Evolutionary conservation across 2,888 invertebrate species (phyloP), one percentile per base, ranked within the genome.

Genomic region (Asteroscopus sphinx): DNA sequence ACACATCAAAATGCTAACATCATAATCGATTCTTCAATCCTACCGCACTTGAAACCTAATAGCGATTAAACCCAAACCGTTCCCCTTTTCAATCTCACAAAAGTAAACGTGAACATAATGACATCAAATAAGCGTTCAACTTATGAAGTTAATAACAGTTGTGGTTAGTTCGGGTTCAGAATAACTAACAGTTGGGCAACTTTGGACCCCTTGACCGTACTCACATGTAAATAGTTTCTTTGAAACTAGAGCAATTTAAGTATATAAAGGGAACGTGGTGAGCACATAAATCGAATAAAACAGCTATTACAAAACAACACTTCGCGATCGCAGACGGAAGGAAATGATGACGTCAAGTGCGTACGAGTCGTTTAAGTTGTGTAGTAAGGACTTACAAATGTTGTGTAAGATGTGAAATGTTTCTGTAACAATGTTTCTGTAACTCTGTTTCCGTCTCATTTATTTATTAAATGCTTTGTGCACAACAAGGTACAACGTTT

Each of bases 181-280:
- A 71, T 72, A 65, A 58, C 64, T 57, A 62, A 56, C 55, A 46
- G 47, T 57, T 56, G 54, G 46, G 54, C 60, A 68, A 69, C 35
- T 62, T 59, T 41, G 51, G 66, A 65, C 56, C 73, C 73, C 72
- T 74, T 76, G 75, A 78, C 81, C 78, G 75, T 74, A 65, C 76
- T 80, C 82, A 67, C 70, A 73, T 62, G 75, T 63, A 67, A 83
- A 83, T 79, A 80, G 79, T 83, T 82, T 66, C 76, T 76, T 73
- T 48, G 63, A 53, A 83, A 84, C 78, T 78, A 71, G 63, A 55
- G 55, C 70, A 76, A 77, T 84, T 81, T 79, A 73, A 37, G 64
- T 55, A 51, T n/a, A 49, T 56, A 41, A 52, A 59, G 53, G 70
- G 74, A 70, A 80, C 70, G 63, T 62, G 65, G 48, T 59, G 69